Conservation (phyloP, 2,113 vertebrate species). For the Pipra filicauda region DNA sequence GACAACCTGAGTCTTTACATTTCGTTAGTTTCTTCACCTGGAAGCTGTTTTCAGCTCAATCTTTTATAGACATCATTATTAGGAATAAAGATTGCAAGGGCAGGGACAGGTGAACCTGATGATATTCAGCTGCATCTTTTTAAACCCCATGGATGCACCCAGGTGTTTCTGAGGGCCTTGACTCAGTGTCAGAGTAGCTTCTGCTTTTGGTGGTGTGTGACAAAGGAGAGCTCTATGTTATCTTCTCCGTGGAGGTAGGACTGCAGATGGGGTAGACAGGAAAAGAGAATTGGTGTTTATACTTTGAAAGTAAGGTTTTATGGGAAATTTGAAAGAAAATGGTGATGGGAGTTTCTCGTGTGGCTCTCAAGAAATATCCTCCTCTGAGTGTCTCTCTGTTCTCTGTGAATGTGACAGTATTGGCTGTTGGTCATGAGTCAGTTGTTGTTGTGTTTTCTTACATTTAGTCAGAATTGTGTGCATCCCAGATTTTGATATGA, state of each 20-base stretch:
- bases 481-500: background rate
- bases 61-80: background rate
- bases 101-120: background rate
- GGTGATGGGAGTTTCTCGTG: background rate
- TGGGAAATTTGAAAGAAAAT: background rate
- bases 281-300: background rate
- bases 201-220: background rate
- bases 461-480: background rate
- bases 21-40: background rate
- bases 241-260: fast-evolving
- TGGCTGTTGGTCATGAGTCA: background rate
- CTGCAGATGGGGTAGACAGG: background rate
- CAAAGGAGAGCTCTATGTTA: fast-evolving
- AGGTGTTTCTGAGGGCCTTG: background rate
- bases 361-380: background rate
- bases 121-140: background rate
- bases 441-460: background rate
- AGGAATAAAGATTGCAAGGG: background rate
- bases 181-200: fast-evolving
- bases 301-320: background rate
- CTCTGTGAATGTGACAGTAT: background rate
- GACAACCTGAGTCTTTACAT: background rate
- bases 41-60: background rate
- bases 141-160: background rate
- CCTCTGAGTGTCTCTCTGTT: background rate